Base-by-base conservation (phyloP, 2,797 vertebrate species). In the Tenualosa ilisha region DNA sequence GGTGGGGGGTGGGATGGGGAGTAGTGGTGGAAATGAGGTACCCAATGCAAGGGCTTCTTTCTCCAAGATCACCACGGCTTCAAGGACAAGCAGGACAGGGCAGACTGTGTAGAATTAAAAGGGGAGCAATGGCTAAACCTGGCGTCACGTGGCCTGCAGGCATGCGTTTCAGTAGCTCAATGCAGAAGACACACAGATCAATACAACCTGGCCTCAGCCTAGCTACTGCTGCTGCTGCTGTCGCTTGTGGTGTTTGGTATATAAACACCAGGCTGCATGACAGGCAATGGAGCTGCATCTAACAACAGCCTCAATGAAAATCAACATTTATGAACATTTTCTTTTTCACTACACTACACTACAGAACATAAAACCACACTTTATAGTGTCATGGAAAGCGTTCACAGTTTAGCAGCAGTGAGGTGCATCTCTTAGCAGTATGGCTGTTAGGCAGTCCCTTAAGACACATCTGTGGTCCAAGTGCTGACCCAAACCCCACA, bases 111-210 rank as follows among this genome's bases (percentile, higher is more conserved):
- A 68, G 63, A 68, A 37, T 31, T 68, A 68, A 68, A 68, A 68
- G 12, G 63, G 63, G 63, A 68, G 63, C 31, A 15, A 75, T 75
- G 68, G 15, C 68, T 75, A 75, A 75, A 40, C 37, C 31, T 17
- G 68, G 15, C 1, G 49, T 46, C 63, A 63, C 59, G 46, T 63
- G 49, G 8, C 12, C 31, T 56, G 75, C 51, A 81, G 51, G 51
- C n/a, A 56, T 81, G 84, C 50, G 56, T 82, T 82, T 54, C 59
- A 46, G 49, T 54, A 63, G 43, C 81, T 81, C 81, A 81, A 81
- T 61, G 72, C 46, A 56, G 79, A 79, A 79, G 53, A 75, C 50
- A 12, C 68, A 75, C 63, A 75, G 72, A 81, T 59, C 81, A 79
- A 81, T 31, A 31, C 72, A 43, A 79, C 72, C 72, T 46, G 37